Percentiles rank a stretch among this genome's conserved stretches.
Evolutionary conservation across 1,140 invertebrate genomes (phyloP).

Genomic region (Diabrotica virgifera): DNA sequence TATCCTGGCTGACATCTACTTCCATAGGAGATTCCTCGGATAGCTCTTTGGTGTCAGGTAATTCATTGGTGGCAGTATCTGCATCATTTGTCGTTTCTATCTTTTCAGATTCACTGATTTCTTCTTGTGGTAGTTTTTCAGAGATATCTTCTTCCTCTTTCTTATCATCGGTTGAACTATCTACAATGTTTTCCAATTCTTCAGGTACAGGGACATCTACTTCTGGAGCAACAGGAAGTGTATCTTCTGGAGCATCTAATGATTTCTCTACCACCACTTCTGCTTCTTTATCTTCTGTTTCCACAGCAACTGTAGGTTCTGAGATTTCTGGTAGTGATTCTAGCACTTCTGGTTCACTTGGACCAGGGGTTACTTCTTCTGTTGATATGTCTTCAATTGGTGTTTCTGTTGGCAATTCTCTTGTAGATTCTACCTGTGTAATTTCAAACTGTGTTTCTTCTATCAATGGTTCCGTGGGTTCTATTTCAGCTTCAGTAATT

Average conservation of each 20-base stretch:
- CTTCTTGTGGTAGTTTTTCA: background rate
- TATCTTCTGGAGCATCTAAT: background rate
- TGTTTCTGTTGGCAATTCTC: background rate
- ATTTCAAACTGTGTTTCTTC: background rate
- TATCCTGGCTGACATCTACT: slow-evolving; percentile 16
- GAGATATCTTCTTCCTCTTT: background rate
- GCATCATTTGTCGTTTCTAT: slow-evolving; percentile 5
- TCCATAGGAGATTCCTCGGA: slow-evolving; percentile 24
- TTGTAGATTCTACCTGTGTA: background rate
- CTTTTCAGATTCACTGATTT: background rate
- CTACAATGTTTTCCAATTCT: slow-evolving; percentile 4
- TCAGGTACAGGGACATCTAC: background rate
- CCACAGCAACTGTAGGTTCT: slow-evolving; percentile 2
- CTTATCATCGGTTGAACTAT: slow-evolving; percentile 5
- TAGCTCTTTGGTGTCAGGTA: slow-evolving; percentile 46
- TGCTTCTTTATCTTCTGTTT: background rate
- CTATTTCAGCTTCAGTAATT: background rate
- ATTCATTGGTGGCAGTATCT: slow-evolving; percentile 35
- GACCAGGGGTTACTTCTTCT: background rate
- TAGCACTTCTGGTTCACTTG: background rate
- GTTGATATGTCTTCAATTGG: background rate
- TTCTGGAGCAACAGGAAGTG: too few species aligned
- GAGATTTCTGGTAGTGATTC: slow-evolving; percentile 1
- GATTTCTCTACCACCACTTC: background rate
- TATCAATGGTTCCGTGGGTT: background rate